Base-by-base conservation (phyloP, 2,797 vertebrate species). In the Clarias platycephalus region DNA sequence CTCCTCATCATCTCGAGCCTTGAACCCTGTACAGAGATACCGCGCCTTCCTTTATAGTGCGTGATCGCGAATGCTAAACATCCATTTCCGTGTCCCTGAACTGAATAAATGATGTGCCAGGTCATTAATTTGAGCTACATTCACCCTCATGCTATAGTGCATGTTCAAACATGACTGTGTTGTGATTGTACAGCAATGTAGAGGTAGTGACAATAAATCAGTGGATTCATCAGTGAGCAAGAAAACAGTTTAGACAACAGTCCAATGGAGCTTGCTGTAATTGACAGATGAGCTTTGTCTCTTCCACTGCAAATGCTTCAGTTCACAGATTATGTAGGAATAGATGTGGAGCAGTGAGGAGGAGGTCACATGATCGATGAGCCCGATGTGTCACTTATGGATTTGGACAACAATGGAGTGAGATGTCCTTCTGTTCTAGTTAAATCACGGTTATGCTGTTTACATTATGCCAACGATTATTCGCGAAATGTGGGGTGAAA, bases 221-320 rank as follows among this genome's bases (percentile, higher is more conserved):
- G 89, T 91, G 92, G 90, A 91, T 92, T 92, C 91, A 91, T 88
- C 91, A 86, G 90, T 87, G 91, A 93, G 91, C 92, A 90, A 93
- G 92, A 93, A 93, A 94, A 93, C 93, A 90, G 91, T 95, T 95
- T 93, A 94, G 93, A 94, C 93, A 94, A 94, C 91, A 90, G 90
- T 90, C 92, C 94, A 93, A 90, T 92, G 93, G 91, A 94, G 93
- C 93, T 92, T 92, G 92, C 68, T 81, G 49, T 93, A 95, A 94
- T 93, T 94, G 94, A 94, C 93, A 94, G 92, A 94, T 92, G 92
- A 93, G 91, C 92, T 93, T 87, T 88, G 92, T 90, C 92, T 89
- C 89, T 93, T 94, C 91, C 90, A 90, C 88, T 87, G 91, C 91
- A 90, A 92, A 88, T 90, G 91, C 91, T 92, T 88, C 86, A 92